These are phyloP conservation scores for Drosophila ezoana DNA, from an alignment of 2,888 invertebrate genomes.

Conservation along the genomic window DNA sequence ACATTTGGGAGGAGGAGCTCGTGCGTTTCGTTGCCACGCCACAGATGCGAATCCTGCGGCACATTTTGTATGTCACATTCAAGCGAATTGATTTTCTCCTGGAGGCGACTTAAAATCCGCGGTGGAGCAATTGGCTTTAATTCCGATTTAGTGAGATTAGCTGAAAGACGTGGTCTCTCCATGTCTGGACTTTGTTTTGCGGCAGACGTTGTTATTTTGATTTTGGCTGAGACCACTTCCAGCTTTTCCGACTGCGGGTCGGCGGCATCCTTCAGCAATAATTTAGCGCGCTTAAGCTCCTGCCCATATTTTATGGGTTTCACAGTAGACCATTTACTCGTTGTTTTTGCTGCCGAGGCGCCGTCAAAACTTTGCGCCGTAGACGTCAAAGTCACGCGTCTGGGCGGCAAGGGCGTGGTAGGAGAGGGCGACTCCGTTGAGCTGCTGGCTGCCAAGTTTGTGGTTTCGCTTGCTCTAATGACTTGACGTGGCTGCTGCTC, in stretches of 20 bases:
- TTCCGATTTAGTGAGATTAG: constrained; percentile 73
- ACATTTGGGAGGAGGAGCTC: constrained; percentile 88
- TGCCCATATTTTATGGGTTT: constrained; percentile 75
- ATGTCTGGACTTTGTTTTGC: constrained; percentile 21
- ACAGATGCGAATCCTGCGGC: constrained; percentile 88
- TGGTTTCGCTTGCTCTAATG: constrained; percentile 51
- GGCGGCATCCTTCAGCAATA: constrained; percentile 73
- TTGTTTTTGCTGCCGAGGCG: constrained; percentile 24
- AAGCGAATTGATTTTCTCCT: constrained; percentile 88
- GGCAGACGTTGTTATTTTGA: constrained; percentile 56
- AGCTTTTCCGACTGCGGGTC: constrained; percentile 53
- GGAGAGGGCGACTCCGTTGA: constrained; percentile 8
- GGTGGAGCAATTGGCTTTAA: constrained; percentile 83
- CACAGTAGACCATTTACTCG: constrained; percentile 44
- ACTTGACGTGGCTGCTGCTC: constrained; percentile 45
- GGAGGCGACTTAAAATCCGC: constrained; percentile 86
- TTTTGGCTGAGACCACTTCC: constrained; percentile 65
- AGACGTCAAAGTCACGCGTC: constrained; percentile 72
- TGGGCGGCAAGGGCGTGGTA: constrained; percentile 18
- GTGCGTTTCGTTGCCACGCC: constrained; percentile 90
- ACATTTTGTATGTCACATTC: constrained; percentile 89
- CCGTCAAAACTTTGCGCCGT: constrained; percentile 53
- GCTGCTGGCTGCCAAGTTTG: constrained; percentile 46
- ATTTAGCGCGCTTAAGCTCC: constrained; percentile 82
- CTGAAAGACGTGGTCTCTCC: constrained; percentile 39